phyloP scores from a whole-genome alignment of 1,140 invertebrate species.

The Diuraphis noxia region DNA sequence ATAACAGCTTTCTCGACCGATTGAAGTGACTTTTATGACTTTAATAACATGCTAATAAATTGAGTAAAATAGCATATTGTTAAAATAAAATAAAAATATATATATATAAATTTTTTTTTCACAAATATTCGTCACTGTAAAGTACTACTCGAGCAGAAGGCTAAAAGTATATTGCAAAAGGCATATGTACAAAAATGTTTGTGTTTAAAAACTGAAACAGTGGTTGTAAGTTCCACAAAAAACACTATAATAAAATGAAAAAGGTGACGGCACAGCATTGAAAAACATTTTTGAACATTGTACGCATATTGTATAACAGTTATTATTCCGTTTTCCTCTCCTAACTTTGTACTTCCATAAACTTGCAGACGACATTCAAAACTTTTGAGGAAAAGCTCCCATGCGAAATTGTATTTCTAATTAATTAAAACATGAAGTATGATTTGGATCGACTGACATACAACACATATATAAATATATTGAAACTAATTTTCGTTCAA shows the following conservation, averaged over 20 bases:
- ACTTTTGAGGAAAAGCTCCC: not conserved
- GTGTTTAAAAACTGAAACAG: not conserved
- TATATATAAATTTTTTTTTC: no score
- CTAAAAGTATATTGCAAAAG: not conserved
- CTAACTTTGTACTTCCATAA: not conserved
- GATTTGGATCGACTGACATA: not conserved
- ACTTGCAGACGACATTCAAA: not conserved
- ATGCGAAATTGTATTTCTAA: not conserved
- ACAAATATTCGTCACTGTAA: not conserved
- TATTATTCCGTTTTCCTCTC: not conserved
- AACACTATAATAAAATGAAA: not conserved
- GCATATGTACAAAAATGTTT: not conserved
- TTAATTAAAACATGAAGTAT: not conserved
- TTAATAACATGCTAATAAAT: not conserved
- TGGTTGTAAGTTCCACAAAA: not conserved
- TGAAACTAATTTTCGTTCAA: not conserved
- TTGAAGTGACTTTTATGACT: not conserved
- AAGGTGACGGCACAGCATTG: not conserved
- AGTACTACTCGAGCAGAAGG: not conserved
- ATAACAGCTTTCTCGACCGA: slow-evolving; percentile 30
- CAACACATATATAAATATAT: not conserved
- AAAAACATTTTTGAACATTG: not conserved
- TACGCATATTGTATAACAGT: not conserved
- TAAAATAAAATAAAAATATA: not conserved
- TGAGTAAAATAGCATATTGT: not conserved